Percentiles rank a stretch among this genome's conserved stretches.
Evolutionary conservation across 2,888 invertebrate genomes (phyloP).

Genomic region (Eupelmus urozonus): DNA sequence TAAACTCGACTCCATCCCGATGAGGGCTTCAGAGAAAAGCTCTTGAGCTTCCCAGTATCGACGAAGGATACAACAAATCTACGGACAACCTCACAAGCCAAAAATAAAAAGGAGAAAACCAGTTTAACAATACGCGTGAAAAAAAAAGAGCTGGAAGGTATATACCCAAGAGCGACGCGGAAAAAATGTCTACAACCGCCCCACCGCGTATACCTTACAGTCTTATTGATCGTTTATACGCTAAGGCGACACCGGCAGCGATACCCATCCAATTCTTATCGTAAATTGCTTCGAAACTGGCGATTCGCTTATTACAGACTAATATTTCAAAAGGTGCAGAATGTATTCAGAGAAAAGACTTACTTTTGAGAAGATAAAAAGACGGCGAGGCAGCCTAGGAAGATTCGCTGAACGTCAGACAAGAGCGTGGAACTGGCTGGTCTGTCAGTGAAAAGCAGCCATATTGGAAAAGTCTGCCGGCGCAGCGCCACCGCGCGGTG

Average conservation of each 20-base stretch:
- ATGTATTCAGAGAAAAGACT: neutral
- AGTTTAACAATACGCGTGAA: too few species aligned
- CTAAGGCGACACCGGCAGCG: conserved; percentile 2
- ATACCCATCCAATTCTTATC: neutral
- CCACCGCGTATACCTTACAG: neutral
- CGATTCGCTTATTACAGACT: neutral
- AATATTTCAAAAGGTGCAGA: neutral
- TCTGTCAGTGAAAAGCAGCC: conserved; percentile 37
- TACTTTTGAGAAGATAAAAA: neutral
- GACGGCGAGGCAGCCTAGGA: too few species aligned
- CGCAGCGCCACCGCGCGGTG: conserved; percentile 20
- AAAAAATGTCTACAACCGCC: neutral
- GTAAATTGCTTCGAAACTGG: neutral
- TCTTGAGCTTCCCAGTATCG: too few species aligned
- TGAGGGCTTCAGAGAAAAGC: too few species aligned
- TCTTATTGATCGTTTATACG: conserved; percentile 30
- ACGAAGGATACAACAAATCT: too few species aligned
- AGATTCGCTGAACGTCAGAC: neutral
- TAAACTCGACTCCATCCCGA: too few species aligned
- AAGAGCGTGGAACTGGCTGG: conserved; percentile 40
- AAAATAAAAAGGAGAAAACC: too few species aligned
- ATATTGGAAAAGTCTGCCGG: conserved; percentile 37
- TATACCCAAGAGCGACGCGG: too few species aligned
- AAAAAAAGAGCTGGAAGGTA: too few species aligned
- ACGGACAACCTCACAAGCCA: too few species aligned